Evolutionary conservation across 53 echinoderm and acorn worm genomes (phyloP), one percentile per base, ranked within the genome.

Genomic region (Echinarachnius parma): DNA sequence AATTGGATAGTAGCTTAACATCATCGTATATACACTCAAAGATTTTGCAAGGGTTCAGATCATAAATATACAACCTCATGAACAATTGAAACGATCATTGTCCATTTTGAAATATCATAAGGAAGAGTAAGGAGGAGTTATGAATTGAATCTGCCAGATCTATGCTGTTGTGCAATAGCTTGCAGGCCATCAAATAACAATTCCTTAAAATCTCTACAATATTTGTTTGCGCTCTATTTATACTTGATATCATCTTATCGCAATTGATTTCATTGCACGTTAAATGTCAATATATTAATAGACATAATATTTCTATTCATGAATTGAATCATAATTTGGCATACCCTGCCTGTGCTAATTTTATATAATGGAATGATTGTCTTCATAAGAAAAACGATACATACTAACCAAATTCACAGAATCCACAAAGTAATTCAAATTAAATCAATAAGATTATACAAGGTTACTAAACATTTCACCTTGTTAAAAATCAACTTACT

Each of bases 301-400:
- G 74, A 54, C 74, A 72, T 72, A 72, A 72, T 72, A 72, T 72
- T 72, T 72, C 74, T 72, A 72, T 72, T 72, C 57, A 72, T 56
- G 55, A 72, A 39, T 72, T 72, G 74, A 72, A 72, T 37, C 74
- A 72, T 72, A 72, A 56, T 69, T 15, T 33, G 74, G 74, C 74
- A 72, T 72, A 72, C 74, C 74, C 74, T 72, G 74, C 74, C 74
- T 72, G 21, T 69, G 70, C 70, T 72, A 72, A 72, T 72, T 72
- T 72, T 42, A 37, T 68, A 65, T 65, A n/a, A 68, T 72, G 74
- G 74, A 72, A 72, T 72, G 74, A 72, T 72, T 56, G 55, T 69
- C 20, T 39, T 4, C 18, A 69, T 34, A 48, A 65, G 29, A 27
- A 47, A 37, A 69, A 69, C 32, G 35, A 72, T 72, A 72, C 74